Evolutionary conservation across 1,140 invertebrate species (phyloP).

Genomic region (Antheraea mylitta): DNA sequence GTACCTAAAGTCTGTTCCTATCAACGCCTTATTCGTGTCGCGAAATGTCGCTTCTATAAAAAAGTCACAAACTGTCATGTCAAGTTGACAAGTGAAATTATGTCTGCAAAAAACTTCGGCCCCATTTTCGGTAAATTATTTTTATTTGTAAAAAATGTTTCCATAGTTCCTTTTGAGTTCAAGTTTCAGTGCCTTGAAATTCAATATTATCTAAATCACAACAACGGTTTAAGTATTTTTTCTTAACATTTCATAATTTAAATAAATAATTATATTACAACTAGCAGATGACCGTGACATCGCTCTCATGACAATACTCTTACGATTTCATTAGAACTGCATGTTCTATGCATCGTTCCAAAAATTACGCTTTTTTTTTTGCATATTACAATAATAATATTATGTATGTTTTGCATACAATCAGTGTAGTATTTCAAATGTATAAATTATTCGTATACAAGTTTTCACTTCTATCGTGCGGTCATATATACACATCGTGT

Average conservation of each 20-base stretch:
- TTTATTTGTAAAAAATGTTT: not conserved
- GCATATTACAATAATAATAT: too few species aligned
- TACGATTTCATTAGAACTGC: too few species aligned
- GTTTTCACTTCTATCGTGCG: too few species aligned
- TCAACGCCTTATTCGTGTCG: not conserved
- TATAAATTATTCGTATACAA: not conserved
- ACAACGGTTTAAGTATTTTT: too few species aligned
- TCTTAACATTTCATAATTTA: not conserved
- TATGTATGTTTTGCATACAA: too few species aligned
- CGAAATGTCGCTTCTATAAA: not conserved
- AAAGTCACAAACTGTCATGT: not conserved
- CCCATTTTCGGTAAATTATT: not conserved
- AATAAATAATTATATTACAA: not conserved
- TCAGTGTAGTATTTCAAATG: not conserved
- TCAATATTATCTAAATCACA: too few species aligned
- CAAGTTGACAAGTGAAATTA: not conserved
- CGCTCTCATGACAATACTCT: too few species aligned
- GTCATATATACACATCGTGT: too few species aligned
- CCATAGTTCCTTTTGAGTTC: too few species aligned
- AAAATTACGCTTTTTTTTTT: too few species aligned
- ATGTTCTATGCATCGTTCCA: too few species aligned
- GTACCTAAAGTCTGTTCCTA: not conserved
- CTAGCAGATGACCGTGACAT: too few species aligned
- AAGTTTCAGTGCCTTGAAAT: not conserved
- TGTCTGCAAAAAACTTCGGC: not conserved